Evolutionary conservation across 2,888 invertebrate species (phyloP), one percentile per base, ranked within the genome.

Genomic region (Mermis nigrescens): DNA sequence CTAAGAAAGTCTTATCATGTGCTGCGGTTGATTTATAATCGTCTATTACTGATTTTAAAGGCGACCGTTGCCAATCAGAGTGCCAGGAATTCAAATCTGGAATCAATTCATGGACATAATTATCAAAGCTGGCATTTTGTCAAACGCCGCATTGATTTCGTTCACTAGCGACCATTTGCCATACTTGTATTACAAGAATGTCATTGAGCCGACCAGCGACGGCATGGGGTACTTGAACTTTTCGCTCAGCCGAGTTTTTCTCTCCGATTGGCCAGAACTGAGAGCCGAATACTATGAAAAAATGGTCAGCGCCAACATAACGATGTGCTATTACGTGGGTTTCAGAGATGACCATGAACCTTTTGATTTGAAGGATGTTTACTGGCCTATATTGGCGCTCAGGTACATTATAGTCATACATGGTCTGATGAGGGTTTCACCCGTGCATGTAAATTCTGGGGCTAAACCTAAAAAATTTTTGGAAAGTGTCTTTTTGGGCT

Each of bases 1-100:
- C n/a, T n/a, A n/a, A n/a, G n/a, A n/a, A n/a, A n/a, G n/a, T n/a
- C n/a, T n/a, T n/a, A n/a, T n/a, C n/a, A n/a, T n/a, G n/a, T n/a
- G n/a, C n/a, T n/a, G n/a, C n/a, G n/a, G n/a, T n/a, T 83, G 72
- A 94, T 94, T 77, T n/a, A n/a, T n/a, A n/a, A n/a, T n/a, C n/a
- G n/a, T n/a, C n/a, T n/a, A n/a, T n/a, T n/a, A n/a, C n/a, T 38
- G 7, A 7, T 38, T 19, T 19, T 12, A 85, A 0, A 12, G 51
- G 28, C 54, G 54, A 28, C 54, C 54, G 28, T 31, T 53, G 22
- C 54, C 54, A 3, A 53, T 53, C 3, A 28, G 54, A 4, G 54
- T 53, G 27, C 31, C 54, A 7, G 54, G 54, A 3, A 53, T 53
- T 7, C 54, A 53, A 53, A 53, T 53, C 29, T 53, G 54, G 54